These are phyloP conservation scores for Cherax destructor DNA, from an alignment of 1,140 invertebrate genomes.

Conservation along the genomic window DNA sequence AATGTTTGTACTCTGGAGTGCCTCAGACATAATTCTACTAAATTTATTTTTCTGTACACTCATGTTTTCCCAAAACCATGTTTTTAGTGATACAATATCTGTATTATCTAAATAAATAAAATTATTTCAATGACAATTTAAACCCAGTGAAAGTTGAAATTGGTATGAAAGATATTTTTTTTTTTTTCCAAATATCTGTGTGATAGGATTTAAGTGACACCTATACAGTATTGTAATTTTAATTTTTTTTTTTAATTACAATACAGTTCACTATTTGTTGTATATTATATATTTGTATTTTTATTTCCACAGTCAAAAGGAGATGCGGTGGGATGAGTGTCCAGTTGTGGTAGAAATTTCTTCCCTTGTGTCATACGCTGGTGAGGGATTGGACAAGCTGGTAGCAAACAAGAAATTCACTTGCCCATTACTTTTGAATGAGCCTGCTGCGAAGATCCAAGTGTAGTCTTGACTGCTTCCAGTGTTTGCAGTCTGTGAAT, in stretches of 20 bases:
- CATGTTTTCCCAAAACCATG: too few relatives aligned
- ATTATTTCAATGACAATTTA: too few relatives aligned
- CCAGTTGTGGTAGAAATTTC: conserved; percentile 91
- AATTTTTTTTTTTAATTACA: neutral
- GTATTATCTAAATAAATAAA: too few relatives aligned
- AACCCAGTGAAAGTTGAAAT: too few relatives aligned
- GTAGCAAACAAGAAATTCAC: conserved; percentile 83
- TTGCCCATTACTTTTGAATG: conserved; percentile 80
- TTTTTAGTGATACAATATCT: too few relatives aligned
- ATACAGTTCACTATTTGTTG: too few relatives aligned
- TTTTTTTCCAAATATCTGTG: neutral
- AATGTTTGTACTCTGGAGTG: too few relatives aligned
- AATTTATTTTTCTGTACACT: too few relatives aligned
- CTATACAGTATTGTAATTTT: neutral
- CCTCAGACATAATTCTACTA: too few relatives aligned
- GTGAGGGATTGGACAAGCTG: conserved; percentile 85
- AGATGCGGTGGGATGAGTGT: conserved; percentile 76
- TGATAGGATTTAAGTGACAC: neutral
- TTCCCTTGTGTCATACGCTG: conserved; percentile 91
- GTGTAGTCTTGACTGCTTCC: conserved; percentile 22
- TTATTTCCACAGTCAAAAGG: conserved; percentile 75
- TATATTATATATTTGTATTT: neutral
- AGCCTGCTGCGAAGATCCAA: conserved; percentile 37
- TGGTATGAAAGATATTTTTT: neutral
- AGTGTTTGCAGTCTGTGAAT: neutral